Conservation (phyloP, 2,113 vertebrate genomes). For the Lates calcarifer region DNA sequence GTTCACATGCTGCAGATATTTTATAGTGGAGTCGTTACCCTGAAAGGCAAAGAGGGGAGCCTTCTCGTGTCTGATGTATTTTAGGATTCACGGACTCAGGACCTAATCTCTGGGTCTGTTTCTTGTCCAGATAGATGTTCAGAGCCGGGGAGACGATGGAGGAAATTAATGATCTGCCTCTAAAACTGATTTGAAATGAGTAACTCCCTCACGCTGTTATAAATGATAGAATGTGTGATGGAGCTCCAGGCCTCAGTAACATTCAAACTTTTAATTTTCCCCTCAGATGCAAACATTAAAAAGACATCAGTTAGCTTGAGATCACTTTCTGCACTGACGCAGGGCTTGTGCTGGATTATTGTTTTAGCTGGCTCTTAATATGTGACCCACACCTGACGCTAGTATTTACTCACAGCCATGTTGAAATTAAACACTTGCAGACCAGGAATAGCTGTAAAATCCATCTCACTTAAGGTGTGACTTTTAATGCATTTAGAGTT, state of each 20-base stretch:
- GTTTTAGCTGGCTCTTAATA: neutral
- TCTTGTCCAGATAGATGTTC: constrained; percentile 4
- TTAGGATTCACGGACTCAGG: constrained; percentile 8
- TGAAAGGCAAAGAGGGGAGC: constrained; percentile 35
- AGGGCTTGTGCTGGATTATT: neutral
- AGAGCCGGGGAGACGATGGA: neutral
- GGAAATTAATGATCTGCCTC: neutral
- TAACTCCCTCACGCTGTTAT: neutral
- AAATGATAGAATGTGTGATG: neutral
- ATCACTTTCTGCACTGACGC: neutral
- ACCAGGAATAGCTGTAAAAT: neutral
- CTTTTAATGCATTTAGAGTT: neutral
- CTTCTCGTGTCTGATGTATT: constrained; percentile 48
- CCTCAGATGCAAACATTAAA: neutral
- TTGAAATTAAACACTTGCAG: neutral
- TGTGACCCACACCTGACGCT: neutral
- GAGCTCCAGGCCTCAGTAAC: neutral
- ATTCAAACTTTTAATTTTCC: neutral
- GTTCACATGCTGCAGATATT: constrained; percentile 51
- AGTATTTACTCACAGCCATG: neutral
- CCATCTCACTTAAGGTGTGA: neutral
- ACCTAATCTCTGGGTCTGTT: constrained; percentile 8
- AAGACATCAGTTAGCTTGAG: neutral
- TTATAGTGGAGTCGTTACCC: constrained; percentile 30
- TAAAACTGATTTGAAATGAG: neutral